These are phyloP conservation scores for Heteropelma amictum DNA, from an alignment of 2,888 invertebrate species.

Conservation along the genomic window DNA sequence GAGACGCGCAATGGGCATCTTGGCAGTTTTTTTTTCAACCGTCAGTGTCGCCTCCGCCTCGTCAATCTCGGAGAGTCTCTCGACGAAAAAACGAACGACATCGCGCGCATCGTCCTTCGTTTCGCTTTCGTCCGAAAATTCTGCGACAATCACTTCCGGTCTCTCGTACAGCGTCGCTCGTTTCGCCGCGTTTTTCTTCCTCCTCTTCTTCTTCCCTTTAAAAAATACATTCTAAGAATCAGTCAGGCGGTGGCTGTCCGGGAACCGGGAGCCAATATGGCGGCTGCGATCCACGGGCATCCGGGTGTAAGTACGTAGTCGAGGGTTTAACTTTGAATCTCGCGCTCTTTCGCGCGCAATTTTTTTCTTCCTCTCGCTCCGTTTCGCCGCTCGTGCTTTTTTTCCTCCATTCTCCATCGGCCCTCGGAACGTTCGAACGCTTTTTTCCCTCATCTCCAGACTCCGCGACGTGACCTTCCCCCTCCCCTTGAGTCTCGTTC, in stretches of 20 bases:
- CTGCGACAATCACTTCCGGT: conserved; percentile 37
- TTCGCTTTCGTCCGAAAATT: no score
- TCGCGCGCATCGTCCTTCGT: no score
- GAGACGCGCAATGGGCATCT: no score
- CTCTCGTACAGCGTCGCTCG: conserved; percentile 15
- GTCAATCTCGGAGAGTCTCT: background rate
- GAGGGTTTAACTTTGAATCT: conserved; percentile 62
- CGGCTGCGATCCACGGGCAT: conserved; percentile 60
- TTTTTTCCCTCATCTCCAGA: conserved; percentile 32
- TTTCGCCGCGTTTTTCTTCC: conserved; percentile 41
- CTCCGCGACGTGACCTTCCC: conserved; percentile 49
- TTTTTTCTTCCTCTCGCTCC: conserved; percentile 40
- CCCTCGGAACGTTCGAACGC: no score
- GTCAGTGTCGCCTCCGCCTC: background rate
- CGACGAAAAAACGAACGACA: conserved; percentile 5
- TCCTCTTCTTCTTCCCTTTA: conserved; percentile 58
- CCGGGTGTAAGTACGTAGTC: conserved; percentile 77
- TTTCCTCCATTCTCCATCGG: no score
- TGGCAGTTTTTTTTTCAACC: no score
- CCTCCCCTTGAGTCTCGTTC: background rate
- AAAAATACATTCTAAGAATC: conserved; percentile 76
- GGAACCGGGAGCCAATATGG: conserved; percentile 53
- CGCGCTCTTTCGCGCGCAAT: conserved; percentile 33
- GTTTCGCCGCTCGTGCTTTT: no score
- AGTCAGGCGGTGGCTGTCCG: conserved; percentile 69